Percentiles rank a stretch among this genome's conserved stretches.
phyloP scores from a whole-genome alignment of 2,888 invertebrate species.

The Hyppa rectilinea region DNA sequence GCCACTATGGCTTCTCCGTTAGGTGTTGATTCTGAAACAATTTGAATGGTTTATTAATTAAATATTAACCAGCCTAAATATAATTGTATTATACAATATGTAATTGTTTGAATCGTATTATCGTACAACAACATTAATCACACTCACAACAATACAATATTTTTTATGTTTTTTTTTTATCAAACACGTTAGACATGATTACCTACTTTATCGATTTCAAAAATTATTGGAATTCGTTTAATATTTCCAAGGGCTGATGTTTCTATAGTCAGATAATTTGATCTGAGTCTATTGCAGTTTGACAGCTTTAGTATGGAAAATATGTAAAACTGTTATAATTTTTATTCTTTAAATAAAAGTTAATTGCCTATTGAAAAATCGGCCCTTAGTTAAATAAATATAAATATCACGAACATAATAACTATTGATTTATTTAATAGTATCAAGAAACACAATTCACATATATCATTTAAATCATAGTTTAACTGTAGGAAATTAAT shows the following conservation, averaged over 20 bases:
- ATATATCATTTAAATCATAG: too few relatives aligned
- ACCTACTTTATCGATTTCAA: background rate
- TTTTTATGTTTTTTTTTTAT: too few relatives aligned
- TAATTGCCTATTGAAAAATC: too few relatives aligned
- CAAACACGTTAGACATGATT: background rate
- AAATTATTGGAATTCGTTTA: background rate
- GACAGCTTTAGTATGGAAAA: too few relatives aligned
- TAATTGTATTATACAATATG: background rate
- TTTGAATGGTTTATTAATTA: constrained; percentile 1
- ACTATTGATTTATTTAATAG: background rate
- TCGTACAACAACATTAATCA: background rate
- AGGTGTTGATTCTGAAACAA: constrained; percentile 76
- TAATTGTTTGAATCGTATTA: background rate
- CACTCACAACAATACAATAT: background rate
- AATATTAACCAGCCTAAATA: background rate
- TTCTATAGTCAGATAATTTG: too few relatives aligned
- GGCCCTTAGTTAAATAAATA: background rate
- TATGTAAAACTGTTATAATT: too few relatives aligned
- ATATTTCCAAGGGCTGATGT: too few relatives aligned
- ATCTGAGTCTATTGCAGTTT: too few relatives aligned
- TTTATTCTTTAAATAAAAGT: too few relatives aligned
- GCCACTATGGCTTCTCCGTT: constrained; percentile 78
- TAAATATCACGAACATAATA: background rate
- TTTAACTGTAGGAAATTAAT: background rate
- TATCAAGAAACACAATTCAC: too few relatives aligned